These are phyloP conservation scores for Rhincodon typus DNA, from an alignment of 2,797 vertebrate genomes.

Conservation along the genomic window DNA sequence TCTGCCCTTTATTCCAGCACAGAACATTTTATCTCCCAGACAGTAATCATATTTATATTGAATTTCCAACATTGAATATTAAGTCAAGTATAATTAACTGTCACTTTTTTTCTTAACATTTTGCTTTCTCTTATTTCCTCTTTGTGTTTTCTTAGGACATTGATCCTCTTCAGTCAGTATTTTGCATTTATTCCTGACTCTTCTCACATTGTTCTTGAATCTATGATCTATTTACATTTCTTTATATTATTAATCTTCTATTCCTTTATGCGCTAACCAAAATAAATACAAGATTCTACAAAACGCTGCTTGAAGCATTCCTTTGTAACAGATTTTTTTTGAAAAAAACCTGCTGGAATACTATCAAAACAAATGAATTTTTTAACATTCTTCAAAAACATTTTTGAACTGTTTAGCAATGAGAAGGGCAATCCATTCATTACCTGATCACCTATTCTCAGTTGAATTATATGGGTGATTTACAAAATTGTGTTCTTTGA, in stretches of 20 bases:
- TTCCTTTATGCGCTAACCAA: neutral
- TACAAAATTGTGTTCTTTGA: neutral
- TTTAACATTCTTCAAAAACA: neutral
- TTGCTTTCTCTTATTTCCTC: neutral
- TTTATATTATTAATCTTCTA: neutral
- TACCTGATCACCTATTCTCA: neutral
- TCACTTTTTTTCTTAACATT: conserved; percentile 5
- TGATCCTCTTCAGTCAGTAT: neutral
- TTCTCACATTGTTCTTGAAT: neutral
- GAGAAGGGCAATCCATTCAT: neutral
- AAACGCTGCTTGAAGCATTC: neutral
- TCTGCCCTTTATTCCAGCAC: neutral
- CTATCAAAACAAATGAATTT: neutral
- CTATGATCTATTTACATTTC: neutral
- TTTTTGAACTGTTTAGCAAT: neutral
- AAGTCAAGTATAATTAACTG: neutral
- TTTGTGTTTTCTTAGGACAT: neutral
- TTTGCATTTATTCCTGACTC: neutral
- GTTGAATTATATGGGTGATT: neutral
- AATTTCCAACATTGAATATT: conserved; percentile 1
- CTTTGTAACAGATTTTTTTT: neutral
- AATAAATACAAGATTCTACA: neutral
- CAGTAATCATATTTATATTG: neutral
- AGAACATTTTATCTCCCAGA: neutral
- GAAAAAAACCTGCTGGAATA: neutral